Evolutionary conservation across 2,113 vertebrate genomes (phyloP), one percentile per base, ranked within the genome.

Genomic region (Polyodon spathula): DNA sequence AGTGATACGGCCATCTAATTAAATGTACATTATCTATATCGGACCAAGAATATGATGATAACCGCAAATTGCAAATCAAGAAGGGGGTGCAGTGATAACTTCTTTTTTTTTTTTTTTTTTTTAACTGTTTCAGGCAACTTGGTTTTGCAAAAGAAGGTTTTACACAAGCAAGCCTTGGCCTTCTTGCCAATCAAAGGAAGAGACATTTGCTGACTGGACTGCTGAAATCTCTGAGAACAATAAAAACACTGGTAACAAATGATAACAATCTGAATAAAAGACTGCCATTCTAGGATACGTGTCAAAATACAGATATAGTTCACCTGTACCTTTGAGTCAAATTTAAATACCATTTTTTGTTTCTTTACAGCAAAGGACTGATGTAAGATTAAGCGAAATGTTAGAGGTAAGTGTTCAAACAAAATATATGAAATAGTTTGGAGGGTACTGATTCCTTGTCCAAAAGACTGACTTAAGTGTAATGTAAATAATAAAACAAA

Each of bases 341-440:
- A 27, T 27, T 27, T 57, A 63, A 7, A 65, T 14, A 2, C 44
- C 63, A 37, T 53, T 61, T 40, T 68, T 5, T 69, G 38, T 44
- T 61, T 76, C 68, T 73, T 66, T 59, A n/a, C 76, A 98, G 96
- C 96, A 99, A 99, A 92, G 95, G 80, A 99, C 96, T 44, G 96
- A 99, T 74, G 93, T 98, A 3, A 86, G 95, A 63, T 88, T 99
- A 74, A 97, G 94, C 70, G 96, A 99, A 81, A 97, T 99, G 94
- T 81, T 99, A 8, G 96, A 99, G 93, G 96, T 98, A 85, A 78
- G 87, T 68, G 56, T 50, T 40, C 9, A 38, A 6, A 54, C 16
- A 6, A 5, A 8, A 5, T 43, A 50, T 12, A n/a, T n/a, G 6
- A 12, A n/a, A n/a, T 2, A n/a, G 12, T 50, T 50, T 50, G 12